Percentiles rank a stretch among this genome's conserved stretches.
These are phyloP conservation scores for Tapera naevia DNA, from an alignment of 2,797 vertebrate species.

Conservation along the genomic window DNA sequence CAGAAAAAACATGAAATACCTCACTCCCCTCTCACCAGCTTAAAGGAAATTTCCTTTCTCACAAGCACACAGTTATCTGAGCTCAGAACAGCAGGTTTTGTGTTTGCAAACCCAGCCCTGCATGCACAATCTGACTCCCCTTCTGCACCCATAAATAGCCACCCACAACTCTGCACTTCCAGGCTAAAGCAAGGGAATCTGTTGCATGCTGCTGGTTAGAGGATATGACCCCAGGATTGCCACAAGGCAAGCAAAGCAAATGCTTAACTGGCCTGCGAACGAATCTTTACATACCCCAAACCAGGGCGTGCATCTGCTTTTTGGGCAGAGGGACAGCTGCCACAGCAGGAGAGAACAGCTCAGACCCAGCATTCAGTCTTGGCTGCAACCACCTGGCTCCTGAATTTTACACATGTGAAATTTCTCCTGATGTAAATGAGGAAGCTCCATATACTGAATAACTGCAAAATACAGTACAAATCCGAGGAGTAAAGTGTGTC, in stretches of 20 bases:
- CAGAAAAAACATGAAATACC: neutral
- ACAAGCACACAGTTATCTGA: accelerated
- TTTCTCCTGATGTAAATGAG: neutral
- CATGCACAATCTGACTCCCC: neutral
- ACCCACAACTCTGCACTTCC: neutral
- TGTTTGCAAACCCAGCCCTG: neutral
- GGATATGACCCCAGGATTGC: neutral
- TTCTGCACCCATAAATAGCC: accelerated
- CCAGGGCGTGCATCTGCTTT: conserved; percentile 35
- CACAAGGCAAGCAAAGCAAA: neutral
- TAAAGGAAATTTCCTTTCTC: neutral
- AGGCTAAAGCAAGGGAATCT: neutral
- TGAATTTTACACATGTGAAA: neutral
- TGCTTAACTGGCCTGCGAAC: neutral
- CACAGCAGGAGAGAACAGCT: conserved; percentile 9
- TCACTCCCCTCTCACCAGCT: neutral
- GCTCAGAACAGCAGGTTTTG: neutral
- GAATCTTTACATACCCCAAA: neutral
- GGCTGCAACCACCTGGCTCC: neutral
- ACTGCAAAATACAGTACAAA: neutral
- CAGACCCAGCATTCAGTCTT: neutral
- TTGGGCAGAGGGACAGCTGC: conserved; percentile 51
- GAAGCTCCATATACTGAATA: neutral
- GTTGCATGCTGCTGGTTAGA: neutral
- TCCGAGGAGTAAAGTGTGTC: neutral